phyloP scores from a whole-genome alignment of 2,113 vertebrate genomes.

The Trogon surrucura region DNA sequence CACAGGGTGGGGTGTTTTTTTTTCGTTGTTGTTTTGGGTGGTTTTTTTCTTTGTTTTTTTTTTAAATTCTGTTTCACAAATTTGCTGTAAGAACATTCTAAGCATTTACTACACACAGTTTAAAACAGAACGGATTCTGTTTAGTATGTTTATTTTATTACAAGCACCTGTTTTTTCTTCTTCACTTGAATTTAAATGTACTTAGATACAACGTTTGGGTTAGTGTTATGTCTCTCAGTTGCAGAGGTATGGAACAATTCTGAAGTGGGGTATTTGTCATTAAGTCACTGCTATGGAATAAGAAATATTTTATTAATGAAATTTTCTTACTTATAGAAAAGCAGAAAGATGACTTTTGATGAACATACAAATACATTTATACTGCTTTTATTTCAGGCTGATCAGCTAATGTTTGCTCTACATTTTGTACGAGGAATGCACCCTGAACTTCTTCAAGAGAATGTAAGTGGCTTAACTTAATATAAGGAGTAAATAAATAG shows the following conservation, averaged over 20 bases:
- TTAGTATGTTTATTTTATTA: neutral
- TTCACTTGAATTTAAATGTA: neutral
- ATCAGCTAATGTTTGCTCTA: conserved; percentile 94
- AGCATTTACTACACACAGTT: neutral
- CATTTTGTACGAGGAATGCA: conserved; percentile 96
- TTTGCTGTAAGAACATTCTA: neutral
- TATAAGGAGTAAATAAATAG: neutral
- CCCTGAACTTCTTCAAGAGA: conserved; percentile 91
- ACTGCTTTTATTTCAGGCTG: conserved; percentile 79
- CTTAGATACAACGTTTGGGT: neutral
- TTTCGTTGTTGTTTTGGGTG: neutral
- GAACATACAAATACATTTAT: neutral
- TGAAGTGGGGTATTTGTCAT: neutral
- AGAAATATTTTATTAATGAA: neutral
- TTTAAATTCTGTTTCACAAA: neutral
- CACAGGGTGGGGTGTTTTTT: neutral
- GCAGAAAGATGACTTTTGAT: neutral
- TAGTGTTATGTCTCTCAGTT: neutral
- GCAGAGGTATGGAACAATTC: neutral
- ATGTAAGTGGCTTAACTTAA: conserved; percentile 79
- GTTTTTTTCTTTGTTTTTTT: neutral
- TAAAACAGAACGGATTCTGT: neutral
- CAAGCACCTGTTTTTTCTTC: neutral
- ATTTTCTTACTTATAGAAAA: neutral
- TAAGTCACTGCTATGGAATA: neutral